Evolutionary conservation across 2,888 invertebrate genomes (phyloP), one percentile per base, ranked within the genome.

Genomic region (Philereme vetulata): DNA sequence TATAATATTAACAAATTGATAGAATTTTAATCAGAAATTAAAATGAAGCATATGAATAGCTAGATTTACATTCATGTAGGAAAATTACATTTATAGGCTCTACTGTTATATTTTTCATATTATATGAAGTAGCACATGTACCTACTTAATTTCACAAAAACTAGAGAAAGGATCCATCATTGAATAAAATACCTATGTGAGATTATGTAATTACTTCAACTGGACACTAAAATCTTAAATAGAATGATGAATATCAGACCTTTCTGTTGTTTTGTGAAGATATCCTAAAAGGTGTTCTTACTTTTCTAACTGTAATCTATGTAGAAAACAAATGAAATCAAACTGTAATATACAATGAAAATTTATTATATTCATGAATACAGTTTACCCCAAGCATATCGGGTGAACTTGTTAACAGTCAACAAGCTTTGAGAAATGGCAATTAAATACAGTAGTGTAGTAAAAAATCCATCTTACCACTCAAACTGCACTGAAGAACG

Each of bases 71-170:
- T 51, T 40, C n/a, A 51, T 5, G 45, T 42, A 57, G 40, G 42
- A 44, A 36, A 40, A 6, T 52, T 7, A 47, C 33, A 51, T 11
- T 5, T 7, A 21, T 47, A 6, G 57, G 51, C 62, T 62, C 54
- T 47, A 40, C 56, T 53, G 53, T 50, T 5, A 50, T 52, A 33
- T 61, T 54, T 43, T 42, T 45, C 46, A 32, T 40, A 35, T 50
- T 21, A 48, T 43, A 38, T 62, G 57, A 50, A 44, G 54, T 57
- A 62, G 62, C 62, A 62, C 54, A 62, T 57, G 33, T 62, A 60
- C 59, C 8, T 11, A 9, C 9, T 11, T 6, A 35, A 44, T 33
- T 42, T 10, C 38, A 44, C 34, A 36, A 33, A 11, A 36, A 46
- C 54, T 57, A 57, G 53, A 62, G 51, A 35, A 54, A 54, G 46